These are phyloP conservation scores for Cynopterus sphinx DNA, from an alignment of 2,797 vertebrate genomes.

Conservation along the genomic window DNA sequence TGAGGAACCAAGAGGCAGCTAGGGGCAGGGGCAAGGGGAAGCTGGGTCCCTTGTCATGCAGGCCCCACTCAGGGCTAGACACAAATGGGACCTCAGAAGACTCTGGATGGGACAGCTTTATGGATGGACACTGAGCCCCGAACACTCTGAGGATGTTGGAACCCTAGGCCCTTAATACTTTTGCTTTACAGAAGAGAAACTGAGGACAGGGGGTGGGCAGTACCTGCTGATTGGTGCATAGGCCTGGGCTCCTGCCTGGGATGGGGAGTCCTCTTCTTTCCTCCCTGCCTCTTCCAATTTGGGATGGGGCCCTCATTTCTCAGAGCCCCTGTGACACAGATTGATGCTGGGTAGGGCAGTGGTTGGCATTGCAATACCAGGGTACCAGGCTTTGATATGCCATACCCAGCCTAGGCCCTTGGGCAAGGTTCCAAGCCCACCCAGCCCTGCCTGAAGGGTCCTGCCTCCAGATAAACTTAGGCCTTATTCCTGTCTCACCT, in stretches of 20 bases:
- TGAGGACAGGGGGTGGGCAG: not conserved
- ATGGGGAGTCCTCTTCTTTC: not conserved
- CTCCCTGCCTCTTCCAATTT: fast-evolving
- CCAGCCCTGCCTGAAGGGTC: not conserved
- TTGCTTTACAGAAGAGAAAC: not conserved
- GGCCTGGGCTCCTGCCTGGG: not conserved
- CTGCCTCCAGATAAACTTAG: not conserved
- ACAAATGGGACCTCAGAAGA: not conserved
- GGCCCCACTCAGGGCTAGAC: not conserved
- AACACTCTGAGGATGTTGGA: not conserved
- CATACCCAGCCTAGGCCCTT: not conserved
- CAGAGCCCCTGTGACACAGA: not conserved
- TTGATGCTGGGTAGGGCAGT: not conserved
- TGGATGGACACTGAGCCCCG: not conserved
- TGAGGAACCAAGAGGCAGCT: not conserved
- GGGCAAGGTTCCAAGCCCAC: not conserved
- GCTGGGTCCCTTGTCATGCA: not conserved
- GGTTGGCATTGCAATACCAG: not conserved
- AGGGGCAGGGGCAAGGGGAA: not conserved
- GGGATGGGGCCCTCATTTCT: not conserved
- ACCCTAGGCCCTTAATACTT: not conserved
- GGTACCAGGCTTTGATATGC: not conserved
- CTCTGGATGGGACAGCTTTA: not conserved
- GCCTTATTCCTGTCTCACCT: not conserved
- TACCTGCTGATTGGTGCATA: not conserved